A percentile compares a stretch with the other conserved stretches of the same genome.
phyloP scores from a whole-genome alignment of 2,113 vertebrate genomes.

The Nesogale talazaci region DNA sequence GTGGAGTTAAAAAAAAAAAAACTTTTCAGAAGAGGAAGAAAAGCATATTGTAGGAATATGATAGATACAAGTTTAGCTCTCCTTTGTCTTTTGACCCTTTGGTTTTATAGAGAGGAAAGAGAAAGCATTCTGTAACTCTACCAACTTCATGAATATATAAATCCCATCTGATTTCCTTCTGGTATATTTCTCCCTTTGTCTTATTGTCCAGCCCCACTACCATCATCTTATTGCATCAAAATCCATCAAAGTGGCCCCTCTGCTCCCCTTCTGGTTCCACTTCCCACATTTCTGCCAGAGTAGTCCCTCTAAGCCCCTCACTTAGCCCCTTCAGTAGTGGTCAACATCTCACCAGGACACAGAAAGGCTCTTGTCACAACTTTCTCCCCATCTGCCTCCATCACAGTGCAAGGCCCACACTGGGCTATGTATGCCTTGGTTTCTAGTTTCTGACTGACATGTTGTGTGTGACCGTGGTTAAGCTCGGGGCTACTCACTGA shows the following conservation, averaged over 20 bases:
- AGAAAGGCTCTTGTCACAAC: neutral
- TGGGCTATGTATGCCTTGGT: neutral
- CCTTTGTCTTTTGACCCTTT: neutral
- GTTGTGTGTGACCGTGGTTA: neutral
- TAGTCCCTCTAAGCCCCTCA: neutral
- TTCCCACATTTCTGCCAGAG: neutral
- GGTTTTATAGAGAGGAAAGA: neutral
- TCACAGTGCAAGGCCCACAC: neutral
- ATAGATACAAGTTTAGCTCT: too few relatives aligned
- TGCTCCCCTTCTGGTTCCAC: neutral
- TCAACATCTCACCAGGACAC: neutral
- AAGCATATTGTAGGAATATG: too few relatives aligned
- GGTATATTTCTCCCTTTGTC: neutral
- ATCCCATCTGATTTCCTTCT: neutral
- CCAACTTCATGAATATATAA: neutral
- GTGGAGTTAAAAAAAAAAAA: too few relatives aligned
- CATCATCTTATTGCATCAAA: neutral
- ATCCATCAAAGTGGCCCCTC: neutral
- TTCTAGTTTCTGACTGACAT: neutral
- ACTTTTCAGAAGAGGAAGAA: too few relatives aligned
- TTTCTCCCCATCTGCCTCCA: neutral
- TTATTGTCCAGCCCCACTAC: neutral
- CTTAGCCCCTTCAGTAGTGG: neutral
- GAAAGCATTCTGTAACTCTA: neutral
- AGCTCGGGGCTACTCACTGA: neutral